Evolutionary conservation across 2,113 vertebrate genomes (phyloP).

Genomic region (Dicrurus megarhynchus): DNA sequence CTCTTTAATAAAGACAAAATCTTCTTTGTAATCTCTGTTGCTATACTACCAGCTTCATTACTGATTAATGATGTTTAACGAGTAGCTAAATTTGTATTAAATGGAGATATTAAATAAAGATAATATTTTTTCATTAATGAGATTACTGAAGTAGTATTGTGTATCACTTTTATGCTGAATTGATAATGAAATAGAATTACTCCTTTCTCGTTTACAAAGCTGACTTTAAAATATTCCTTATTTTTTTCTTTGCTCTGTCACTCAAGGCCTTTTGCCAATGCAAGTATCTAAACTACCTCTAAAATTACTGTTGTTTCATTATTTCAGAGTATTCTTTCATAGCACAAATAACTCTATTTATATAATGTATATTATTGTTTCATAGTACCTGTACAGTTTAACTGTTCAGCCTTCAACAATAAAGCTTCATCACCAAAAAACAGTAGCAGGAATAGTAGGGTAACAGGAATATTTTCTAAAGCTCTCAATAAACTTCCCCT

Average conservation of each 20-base stretch:
- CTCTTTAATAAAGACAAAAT: background rate
- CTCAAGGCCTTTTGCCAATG: background rate
- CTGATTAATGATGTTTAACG: slow-evolving; percentile 67
- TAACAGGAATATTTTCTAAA: background rate
- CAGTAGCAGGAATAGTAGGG: background rate
- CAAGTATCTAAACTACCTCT: background rate
- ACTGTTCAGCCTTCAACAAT: background rate
- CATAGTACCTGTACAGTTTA: background rate
- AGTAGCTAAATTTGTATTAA: slow-evolving; percentile 66
- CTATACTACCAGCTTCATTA: slow-evolving; percentile 54
- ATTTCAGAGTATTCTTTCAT: background rate
- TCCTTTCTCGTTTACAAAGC: background rate
- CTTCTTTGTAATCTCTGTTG: background rate
- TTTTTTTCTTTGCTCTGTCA: background rate
- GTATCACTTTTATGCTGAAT: slow-evolving; percentile 62
- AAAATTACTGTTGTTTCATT: background rate
- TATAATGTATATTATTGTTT: background rate
- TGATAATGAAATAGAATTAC: slow-evolving; percentile 56
- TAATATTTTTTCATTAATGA: slow-evolving; percentile 71
- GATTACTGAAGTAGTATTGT: slow-evolving; percentile 39
- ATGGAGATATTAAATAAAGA: slow-evolving; percentile 53
- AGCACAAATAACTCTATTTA: background rate
- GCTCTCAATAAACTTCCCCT: background rate
- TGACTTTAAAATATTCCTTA: background rate
- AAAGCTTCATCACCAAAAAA: background rate